These are phyloP conservation scores for Callyntrura sp. DNA, from an alignment of 2,888 invertebrate genomes.

Conservation along the genomic window DNA sequence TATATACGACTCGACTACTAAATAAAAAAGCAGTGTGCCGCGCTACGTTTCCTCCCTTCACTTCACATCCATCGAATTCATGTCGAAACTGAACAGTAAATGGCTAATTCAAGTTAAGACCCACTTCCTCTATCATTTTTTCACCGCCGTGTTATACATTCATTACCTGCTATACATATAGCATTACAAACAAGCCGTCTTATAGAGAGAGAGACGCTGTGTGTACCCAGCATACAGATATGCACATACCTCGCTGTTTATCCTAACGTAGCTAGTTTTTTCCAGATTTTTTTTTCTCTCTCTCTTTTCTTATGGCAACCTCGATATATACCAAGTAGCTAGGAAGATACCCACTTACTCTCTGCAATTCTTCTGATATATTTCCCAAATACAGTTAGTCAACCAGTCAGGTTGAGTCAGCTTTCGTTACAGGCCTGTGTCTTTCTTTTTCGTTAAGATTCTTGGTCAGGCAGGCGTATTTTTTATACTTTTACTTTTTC, in stretches of 20 bases:
- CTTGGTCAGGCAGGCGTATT: slow-evolving; percentile 65
- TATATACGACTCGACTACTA: too few species aligned
- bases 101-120: slow-evolving; percentile 72
- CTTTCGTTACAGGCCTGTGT: slow-evolving; percentile 25
- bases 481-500: slow-evolving; percentile 56
- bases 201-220: too few species aligned
- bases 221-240: too few species aligned
- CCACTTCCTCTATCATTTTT: slow-evolving; percentile 57
- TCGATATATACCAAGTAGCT: too few species aligned
- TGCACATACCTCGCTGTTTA: too few species aligned
- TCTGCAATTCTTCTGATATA: slow-evolving; percentile 4
- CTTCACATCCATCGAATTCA: slow-evolving; percentile 62
- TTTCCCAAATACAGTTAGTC: slow-evolving; percentile 24
- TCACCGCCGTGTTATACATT: too few species aligned
- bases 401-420: slow-evolving; percentile 62
- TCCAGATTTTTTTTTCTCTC: too few species aligned
- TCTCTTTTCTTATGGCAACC: too few species aligned
- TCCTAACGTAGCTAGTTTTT: too few species aligned
- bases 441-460: slow-evolving; percentile 58
- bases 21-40: not conserved
- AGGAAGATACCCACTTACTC: too few species aligned
- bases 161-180: too few species aligned
- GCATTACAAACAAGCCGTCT: too few species aligned
- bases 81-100: slow-evolving; percentile 65
- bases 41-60: slow-evolving; percentile 26